Evolutionary conservation across 2,113 vertebrate genomes (phyloP).

Genomic region (Macaca mulatta): DNA sequence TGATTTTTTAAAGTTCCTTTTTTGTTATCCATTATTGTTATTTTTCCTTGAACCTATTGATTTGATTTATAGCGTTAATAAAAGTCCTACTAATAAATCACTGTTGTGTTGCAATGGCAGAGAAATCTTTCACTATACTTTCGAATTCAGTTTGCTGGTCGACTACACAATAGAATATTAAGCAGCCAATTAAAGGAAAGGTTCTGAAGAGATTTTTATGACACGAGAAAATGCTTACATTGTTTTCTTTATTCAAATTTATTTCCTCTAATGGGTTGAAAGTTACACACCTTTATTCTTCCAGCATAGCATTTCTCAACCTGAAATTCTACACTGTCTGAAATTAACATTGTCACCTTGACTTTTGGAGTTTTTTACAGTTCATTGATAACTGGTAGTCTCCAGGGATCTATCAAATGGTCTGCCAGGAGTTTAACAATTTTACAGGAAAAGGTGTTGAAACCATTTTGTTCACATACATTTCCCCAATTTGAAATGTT

Average conservation of each 20-base stretch:
- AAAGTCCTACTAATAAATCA: conserved; percentile 18
- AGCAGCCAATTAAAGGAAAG: neutral
- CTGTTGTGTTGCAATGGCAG: neutral
- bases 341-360: neutral
- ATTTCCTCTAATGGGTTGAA: neutral
- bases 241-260: neutral
- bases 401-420: neutral
- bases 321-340: neutral
- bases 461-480: neutral
- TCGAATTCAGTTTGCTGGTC: neutral
- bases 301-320: neutral
- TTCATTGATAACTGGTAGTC: neutral
- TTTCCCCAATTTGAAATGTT: neutral
- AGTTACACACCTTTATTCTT: neutral
- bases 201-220: neutral
- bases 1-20: conserved; percentile 27
- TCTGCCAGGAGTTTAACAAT: neutral
- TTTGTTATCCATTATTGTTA: neutral
- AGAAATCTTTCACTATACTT: neutral
- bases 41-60: neutral
- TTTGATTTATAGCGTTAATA: conserved; percentile 3
- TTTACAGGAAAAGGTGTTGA: neutral
- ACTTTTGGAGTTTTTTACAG: neutral
- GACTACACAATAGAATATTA: neutral
- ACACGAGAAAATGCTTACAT: neutral